A percentile compares a stretch with the other conserved stretches of the same genome.
Evolutionary conservation across 2,113 vertebrate genomes (phyloP).

Genomic region (Centropus bengalensis): DNA sequence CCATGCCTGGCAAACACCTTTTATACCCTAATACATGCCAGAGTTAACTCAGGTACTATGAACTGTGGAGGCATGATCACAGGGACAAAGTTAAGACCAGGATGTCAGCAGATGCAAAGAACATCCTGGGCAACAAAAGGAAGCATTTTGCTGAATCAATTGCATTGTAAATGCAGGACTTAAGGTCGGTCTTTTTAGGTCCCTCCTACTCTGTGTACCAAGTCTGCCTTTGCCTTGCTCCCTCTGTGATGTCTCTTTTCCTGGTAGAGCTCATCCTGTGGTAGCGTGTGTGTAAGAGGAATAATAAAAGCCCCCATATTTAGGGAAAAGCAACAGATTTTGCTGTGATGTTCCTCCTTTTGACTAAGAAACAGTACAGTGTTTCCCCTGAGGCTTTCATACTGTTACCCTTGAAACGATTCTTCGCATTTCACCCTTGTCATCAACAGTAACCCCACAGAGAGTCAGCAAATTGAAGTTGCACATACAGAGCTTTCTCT

Average conservation of each 20-base stretch:
- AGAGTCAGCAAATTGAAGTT: not conserved
- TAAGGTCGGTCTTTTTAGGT: conserved; percentile 6
- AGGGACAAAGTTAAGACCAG: not conserved
- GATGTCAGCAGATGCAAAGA: not conserved
- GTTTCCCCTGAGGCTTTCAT: not conserved
- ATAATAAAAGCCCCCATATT: conserved; percentile 17
- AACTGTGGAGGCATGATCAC: not conserved
- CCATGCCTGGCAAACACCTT: not conserved
- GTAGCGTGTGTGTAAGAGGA: not conserved
- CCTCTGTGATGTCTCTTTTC: not conserved
- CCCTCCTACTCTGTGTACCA: not conserved
- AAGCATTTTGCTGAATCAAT: not conserved
- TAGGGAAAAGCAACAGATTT: conserved; percentile 4
- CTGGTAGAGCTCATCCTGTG: not conserved
- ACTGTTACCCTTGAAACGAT: conserved; percentile 1
- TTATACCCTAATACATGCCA: not conserved
- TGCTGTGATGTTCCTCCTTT: conserved; percentile 7
- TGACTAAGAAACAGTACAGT: not conserved
- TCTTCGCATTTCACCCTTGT: conserved; percentile 21
- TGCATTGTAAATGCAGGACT: not conserved
- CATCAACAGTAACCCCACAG: not conserved
- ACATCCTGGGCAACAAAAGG: not conserved
- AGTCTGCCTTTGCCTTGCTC: not conserved
- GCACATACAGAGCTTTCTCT: not conserved
- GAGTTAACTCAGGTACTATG: not conserved